Percentiles rank a stretch among this genome's conserved stretches.
phyloP scores from a whole-genome alignment of 35 echinoderm and acorn worm species.

The Apostichopus parvimensis region DNA sequence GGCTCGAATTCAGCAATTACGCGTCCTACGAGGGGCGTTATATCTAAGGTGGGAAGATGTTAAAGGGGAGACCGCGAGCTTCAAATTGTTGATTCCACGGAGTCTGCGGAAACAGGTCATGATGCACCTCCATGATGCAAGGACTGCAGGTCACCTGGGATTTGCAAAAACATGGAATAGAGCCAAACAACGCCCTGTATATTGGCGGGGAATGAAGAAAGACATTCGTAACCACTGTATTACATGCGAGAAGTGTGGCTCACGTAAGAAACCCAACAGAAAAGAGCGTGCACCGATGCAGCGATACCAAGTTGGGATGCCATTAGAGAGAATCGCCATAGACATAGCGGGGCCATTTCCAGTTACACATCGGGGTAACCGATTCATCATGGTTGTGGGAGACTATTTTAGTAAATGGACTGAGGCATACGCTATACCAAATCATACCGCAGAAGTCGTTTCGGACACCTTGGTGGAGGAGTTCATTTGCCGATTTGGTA shows the following conservation, averaged over 20 bases:
- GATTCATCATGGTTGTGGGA: slow-evolving; percentile 66
- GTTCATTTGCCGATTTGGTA: slow-evolving; percentile 61
- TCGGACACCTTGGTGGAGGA: slow-evolving; percentile 59
- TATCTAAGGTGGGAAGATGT: too few species aligned
- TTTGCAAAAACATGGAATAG: slow-evolving; percentile 29
- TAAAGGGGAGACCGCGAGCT: too few species aligned
- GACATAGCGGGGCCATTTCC: slow-evolving; percentile 59
- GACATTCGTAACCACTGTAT: not conserved
- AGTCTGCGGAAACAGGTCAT: not conserved
- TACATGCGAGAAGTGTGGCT: slow-evolving; percentile 44
- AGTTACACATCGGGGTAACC: slow-evolving; percentile 41
- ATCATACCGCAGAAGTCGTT: slow-evolving; percentile 50
- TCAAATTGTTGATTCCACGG: too few species aligned
- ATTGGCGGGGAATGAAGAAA: slow-evolving; percentile 34
- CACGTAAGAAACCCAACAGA: not conserved
- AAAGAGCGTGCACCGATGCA: slow-evolving; percentile 18
- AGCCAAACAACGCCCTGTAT: not conserved
- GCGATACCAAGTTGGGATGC: slow-evolving; percentile 21
- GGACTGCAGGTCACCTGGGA: slow-evolving; percentile 46
- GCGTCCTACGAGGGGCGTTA: too few species aligned
- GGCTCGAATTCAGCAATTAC: too few species aligned
- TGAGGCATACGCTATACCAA: slow-evolving; percentile 38
- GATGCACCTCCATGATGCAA: slow-evolving; percentile 9
- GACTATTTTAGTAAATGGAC: slow-evolving; percentile 76
- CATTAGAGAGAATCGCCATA: slow-evolving; percentile 43